phyloP scores from a whole-genome alignment of 1,140 invertebrate genomes.

The Hyles euphorbiae region DNA sequence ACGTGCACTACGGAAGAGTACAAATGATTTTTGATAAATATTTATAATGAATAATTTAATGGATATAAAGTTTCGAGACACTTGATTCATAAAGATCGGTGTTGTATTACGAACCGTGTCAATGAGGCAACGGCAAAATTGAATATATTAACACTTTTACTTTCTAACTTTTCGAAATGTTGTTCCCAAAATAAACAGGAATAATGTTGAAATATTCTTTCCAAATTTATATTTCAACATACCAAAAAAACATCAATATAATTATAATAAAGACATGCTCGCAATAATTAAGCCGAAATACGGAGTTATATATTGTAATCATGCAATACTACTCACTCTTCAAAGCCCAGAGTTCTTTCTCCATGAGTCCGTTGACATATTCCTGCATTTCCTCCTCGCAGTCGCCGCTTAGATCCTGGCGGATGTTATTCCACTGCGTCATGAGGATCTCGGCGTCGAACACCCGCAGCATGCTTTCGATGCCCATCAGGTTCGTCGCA shows the following conservation, averaged over 20 bases:
- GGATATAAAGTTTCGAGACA: too few species aligned
- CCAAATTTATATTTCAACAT: too few species aligned
- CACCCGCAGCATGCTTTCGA: conserved; percentile 74
- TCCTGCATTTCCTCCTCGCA: conserved; percentile 79
- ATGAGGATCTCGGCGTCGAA: conserved; percentile 73
- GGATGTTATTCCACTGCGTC: conserved; percentile 61
- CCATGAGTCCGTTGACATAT: conserved; percentile 79
- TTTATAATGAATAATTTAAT: too few species aligned
- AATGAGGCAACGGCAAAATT: too few species aligned
- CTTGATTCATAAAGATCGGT: too few species aligned
- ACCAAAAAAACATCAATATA: too few species aligned
- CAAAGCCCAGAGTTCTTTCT: conserved; percentile 82
- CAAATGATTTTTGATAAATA: too few species aligned
- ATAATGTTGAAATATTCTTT: neutral
- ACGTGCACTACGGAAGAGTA: too few species aligned
- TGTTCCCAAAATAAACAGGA: neutral
- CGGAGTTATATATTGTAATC: neutral
- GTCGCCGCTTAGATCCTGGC: conserved; percentile 43
- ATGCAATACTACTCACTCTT: conserved; percentile 79
- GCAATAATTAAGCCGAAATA: too few species aligned
- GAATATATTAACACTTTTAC: too few species aligned
- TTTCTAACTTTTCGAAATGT: neutral
- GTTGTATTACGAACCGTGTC: too few species aligned
- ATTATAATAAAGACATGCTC: too few species aligned
- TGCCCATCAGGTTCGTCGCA: conserved; percentile 51